These are phyloP conservation scores for Cryptosula pallasiana DNA, from an alignment of 2,888 invertebrate genomes.

Conservation along the genomic window DNA sequence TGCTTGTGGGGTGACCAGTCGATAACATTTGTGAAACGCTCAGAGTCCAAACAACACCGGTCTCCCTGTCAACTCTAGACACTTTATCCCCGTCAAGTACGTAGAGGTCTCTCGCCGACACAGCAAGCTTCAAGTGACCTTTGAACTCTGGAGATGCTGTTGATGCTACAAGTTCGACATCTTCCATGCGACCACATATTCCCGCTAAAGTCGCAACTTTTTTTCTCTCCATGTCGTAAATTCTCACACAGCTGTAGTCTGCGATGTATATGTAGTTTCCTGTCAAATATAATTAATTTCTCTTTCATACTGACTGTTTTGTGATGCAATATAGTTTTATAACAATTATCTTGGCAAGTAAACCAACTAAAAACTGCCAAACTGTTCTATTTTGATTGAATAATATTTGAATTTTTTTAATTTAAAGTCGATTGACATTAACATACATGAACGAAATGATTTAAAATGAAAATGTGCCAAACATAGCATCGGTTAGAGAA, in stretches of 20 bases:
- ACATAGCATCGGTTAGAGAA: too few species aligned
- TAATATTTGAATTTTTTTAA: too few species aligned
- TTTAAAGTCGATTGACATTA: too few species aligned
- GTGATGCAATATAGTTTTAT: too few species aligned
- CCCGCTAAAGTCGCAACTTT: slow-evolving; percentile 4
- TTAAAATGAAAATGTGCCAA: too few species aligned
- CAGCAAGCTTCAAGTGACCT: neutral
- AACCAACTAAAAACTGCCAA: too few species aligned
- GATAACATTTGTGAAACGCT: neutral
- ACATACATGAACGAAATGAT: too few species aligned
- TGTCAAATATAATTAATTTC: too few species aligned
- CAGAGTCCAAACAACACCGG: neutral
- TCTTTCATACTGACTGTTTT: too few species aligned
- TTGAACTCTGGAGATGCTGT: neutral
- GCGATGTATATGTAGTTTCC: slow-evolving; percentile 20
- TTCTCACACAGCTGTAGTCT: slow-evolving; percentile 6
- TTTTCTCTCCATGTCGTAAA: slow-evolving; percentile 8
- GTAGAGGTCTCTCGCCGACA: slow-evolving; percentile 17
- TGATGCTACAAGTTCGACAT: neutral
- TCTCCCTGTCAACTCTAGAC: slow-evolving; percentile 5
- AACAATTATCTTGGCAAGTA: too few species aligned
- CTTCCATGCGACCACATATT: slow-evolving; percentile 7
- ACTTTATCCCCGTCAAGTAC: neutral
- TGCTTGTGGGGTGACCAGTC: neutral
- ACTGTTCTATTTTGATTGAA: too few species aligned